phyloP scores from a whole-genome alignment of 2,113 vertebrate genomes.

The Sylvilagus bachmani region DNA sequence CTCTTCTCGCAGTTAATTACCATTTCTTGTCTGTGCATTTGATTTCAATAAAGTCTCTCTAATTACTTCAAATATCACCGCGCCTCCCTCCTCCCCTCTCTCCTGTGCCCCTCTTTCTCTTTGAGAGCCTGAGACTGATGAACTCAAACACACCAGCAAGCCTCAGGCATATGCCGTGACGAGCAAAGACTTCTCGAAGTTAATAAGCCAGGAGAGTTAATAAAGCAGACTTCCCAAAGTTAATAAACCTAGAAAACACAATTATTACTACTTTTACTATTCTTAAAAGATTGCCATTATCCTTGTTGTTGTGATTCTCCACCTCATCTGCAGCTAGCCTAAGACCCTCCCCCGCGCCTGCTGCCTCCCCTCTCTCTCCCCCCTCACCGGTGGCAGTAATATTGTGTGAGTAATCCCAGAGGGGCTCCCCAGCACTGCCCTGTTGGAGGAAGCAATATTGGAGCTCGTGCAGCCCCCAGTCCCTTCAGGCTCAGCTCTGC shows the following conservation, averaged over 20 bases:
- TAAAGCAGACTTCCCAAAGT: constrained; percentile 81
- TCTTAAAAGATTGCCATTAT: constrained; percentile 73
- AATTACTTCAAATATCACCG: constrained; percentile 81
- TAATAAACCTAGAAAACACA: constrained; percentile 84
- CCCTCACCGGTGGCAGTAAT: constrained; percentile 79
- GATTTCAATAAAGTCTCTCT: constrained; percentile 78
- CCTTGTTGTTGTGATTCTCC: constrained; percentile 51
- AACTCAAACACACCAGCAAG: constrained; percentile 9
- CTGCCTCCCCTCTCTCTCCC: constrained; percentile 6
- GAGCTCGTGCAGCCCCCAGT: constrained; percentile 67
- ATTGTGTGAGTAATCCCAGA: constrained; percentile 81
- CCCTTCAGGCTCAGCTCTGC: constrained; percentile 77
- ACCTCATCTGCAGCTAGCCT: neutral
- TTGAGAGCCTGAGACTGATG: constrained; percentile 26
- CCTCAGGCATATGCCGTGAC: constrained; percentile 34
- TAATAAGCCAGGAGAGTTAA: constrained; percentile 85
- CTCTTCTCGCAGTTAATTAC: constrained; percentile 57
- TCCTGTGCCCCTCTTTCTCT: constrained; percentile 65
- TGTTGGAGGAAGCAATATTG: constrained; percentile 83
- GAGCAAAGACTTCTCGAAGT: constrained; percentile 72
- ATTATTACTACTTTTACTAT: constrained; percentile 76
- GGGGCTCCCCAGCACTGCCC: constrained; percentile 70
- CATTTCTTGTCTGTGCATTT: constrained; percentile 63
- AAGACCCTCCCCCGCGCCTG: neutral
- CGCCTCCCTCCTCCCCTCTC: neutral